Conservation (phyloP, 2,797 vertebrate genomes). For the Channa striata region DNA sequence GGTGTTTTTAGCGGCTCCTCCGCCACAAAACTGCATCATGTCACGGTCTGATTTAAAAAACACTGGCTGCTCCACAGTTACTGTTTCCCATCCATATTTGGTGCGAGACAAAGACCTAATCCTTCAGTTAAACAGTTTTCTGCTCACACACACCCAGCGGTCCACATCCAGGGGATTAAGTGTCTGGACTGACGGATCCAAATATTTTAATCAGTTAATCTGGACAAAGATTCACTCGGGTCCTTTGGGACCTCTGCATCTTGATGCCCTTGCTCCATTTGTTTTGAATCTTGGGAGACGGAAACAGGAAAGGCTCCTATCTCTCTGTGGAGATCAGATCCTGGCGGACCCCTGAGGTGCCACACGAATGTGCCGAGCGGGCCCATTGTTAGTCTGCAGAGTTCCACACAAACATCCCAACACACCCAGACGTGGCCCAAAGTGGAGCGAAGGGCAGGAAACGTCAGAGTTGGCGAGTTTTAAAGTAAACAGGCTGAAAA, state of each 20-base stretch:
- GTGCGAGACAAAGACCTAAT: constrained; percentile 34
- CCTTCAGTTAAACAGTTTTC: constrained; percentile 22
- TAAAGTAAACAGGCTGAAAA: constrained; percentile 30
- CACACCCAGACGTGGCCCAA: background rate
- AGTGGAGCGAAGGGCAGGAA: constrained; percentile 9
- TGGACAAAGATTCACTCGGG: constrained; percentile 20
- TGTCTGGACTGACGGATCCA: constrained; percentile 21
- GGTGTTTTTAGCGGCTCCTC: too few relatives aligned
- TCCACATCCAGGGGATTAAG: constrained; percentile 19
- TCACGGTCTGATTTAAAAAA: background rate
- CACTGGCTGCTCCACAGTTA: too few relatives aligned
- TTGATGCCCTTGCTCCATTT: constrained; percentile 44
- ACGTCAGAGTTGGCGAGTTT: constrained; percentile 11
- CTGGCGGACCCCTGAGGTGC: constrained; percentile 35
- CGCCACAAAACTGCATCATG: background rate
- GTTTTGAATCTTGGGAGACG: constrained; percentile 35
- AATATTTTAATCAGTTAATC: constrained; percentile 47
- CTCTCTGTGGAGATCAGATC: constrained; percentile 46
- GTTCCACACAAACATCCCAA: background rate
- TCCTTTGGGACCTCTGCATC: constrained; percentile 21
- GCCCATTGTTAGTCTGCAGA: constrained; percentile 26
- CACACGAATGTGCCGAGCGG: constrained; percentile 1
- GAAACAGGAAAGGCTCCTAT: constrained; percentile 57
- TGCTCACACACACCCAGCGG: background rate
- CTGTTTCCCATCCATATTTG: constrained; percentile 51